Evolutionary conservation across 2,113 vertebrate species (phyloP), one percentile per base, ranked within the genome.

Genomic region (Orycteropus afer): DNA sequence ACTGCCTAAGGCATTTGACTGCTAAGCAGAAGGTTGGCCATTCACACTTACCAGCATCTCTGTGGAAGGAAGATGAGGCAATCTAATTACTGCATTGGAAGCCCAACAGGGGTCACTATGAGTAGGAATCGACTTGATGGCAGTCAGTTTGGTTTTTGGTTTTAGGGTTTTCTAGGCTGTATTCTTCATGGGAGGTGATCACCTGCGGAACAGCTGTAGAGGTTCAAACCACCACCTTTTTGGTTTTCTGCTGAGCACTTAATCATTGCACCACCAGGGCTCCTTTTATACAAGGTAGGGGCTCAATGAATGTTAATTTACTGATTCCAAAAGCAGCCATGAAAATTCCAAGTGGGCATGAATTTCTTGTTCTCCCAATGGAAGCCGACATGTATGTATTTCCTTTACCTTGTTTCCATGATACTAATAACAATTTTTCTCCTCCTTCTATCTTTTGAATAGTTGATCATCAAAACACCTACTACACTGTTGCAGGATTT

Each of bases 401-500:
- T 49, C 37, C 65, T 83, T 91, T 47, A 11, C 14, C 18, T 74
- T 95, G 57, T 80, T 95, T 51, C 79, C 23, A 3, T 9, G 71
- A 42, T 95, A 94, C 97, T 76, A 47, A 59, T 89, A 2, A 51
- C 65, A 0, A 25, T 47, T 76, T 94, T 85, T 93, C 69, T 78
- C 55, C 13, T 95, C 89, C 29, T 15, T 82, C 34, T 73, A 51
- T 78, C 88, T 97, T 97, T 97, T 82, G 59, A 79, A 63, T 45
- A 98, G 98, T 25, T 40, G 61, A 59, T 86, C 78, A 82, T 69
- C 91, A 74, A 82, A 97, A 82, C 3, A 22, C 42, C 90, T 96
- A 97, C 71, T 95, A 95, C 34, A 37, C 97, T 81, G 94, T 97
- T 0, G 7, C 65, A 57, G 98, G 97, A 86, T 97, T 96, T 94